These are phyloP conservation scores for Sardina pilchardus DNA, from an alignment of 2,113 vertebrate genomes.

Conservation along the genomic window DNA sequence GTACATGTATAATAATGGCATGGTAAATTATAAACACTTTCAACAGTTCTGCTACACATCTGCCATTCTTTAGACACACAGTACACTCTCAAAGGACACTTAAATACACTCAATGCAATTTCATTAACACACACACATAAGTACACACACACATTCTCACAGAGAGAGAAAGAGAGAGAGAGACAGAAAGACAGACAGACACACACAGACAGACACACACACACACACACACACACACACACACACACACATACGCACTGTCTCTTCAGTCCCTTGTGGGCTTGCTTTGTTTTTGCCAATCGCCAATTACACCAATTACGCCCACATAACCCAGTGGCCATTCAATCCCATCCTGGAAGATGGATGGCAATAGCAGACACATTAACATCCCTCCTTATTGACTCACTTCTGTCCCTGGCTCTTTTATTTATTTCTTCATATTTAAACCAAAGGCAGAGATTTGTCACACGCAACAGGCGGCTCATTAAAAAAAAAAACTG, in stretches of 20 bases:
- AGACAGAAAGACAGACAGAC: background rate
- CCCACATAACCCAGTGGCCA: conserved; percentile 5
- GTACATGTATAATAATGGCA: background rate
- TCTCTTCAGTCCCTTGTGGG: background rate
- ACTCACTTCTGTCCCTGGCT: background rate
- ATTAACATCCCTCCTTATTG: conserved; percentile 8
- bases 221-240: conserved; percentile 1
- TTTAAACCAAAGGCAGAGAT: background rate
- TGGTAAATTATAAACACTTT: conserved; percentile 20
- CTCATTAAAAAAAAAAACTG: background rate
- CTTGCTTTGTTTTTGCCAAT: conserved; percentile 5
- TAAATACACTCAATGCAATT: background rate
- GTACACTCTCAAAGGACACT: background rate
- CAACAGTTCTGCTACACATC: background rate
- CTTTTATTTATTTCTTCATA: background rate
- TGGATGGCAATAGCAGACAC: background rate
- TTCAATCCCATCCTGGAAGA: background rate
- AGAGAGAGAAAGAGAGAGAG: background rate
- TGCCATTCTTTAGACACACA: background rate
- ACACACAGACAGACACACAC: background rate
- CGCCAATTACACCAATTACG: background rate
- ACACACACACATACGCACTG: background rate
- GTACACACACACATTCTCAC: background rate
- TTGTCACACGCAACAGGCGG: background rate
- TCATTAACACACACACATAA: background rate